Evolutionary conservation across 2,888 invertebrate genomes (phyloP).

Genomic region (Drosophila cognata): DNA sequence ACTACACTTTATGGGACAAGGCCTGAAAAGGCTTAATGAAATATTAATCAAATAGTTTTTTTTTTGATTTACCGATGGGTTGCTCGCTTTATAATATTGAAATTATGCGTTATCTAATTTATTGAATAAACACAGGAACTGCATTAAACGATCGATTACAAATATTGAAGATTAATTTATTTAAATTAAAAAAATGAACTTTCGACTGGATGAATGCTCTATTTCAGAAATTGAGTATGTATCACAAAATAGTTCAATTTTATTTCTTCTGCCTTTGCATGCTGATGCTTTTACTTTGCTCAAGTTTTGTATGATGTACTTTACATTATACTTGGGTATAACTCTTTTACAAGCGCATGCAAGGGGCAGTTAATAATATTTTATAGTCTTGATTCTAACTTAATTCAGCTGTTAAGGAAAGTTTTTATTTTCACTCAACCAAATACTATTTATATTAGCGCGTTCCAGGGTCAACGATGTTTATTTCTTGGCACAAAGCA

Average conservation of each 20-base stretch:
- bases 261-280: background rate
- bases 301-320: constrained; percentile 4
- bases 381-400: constrained; percentile 10
- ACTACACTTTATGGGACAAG: constrained; percentile 19
- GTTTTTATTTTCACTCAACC: constrained; percentile 35
- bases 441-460: constrained; percentile 1
- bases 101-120: constrained; percentile 49
- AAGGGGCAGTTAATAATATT: constrained; percentile 12
- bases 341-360: constrained; percentile 1
- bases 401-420: constrained; percentile 12
- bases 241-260: background rate
- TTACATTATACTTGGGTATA: background rate
- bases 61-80: constrained; percentile 33
- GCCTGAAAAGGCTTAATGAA: constrained; percentile 29
- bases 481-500: constrained; percentile 34
- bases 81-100: constrained; percentile 1
- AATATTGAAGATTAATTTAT: background rate
- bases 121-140: constrained; percentile 43
- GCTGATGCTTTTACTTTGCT: background rate
- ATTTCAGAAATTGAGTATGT: background rate
- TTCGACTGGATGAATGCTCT: background rate
- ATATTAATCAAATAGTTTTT: constrained; percentile 47
- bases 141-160: background rate
- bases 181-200: background rate
- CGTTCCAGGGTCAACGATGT: constrained; percentile 23